These are phyloP conservation scores for Gerosis bhagava DNA, from an alignment of 2,888 invertebrate genomes.

Conservation along the genomic window DNA sequence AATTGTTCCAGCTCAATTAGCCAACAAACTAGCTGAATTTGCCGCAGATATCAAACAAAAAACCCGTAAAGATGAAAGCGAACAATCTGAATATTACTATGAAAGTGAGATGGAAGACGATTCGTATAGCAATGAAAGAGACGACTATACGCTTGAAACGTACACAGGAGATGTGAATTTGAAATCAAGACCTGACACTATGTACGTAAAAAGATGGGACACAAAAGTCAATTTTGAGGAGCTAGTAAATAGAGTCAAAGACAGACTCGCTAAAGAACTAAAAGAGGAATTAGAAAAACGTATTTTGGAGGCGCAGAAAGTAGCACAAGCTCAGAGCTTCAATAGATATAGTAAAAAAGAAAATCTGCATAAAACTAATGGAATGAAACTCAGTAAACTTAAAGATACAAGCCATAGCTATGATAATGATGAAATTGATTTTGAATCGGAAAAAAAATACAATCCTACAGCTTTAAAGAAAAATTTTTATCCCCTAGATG, in stretches of 20 bases:
- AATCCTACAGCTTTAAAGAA: no score
- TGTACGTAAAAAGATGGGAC: constrained; percentile 23
- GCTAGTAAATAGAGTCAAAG: constrained; percentile 44
- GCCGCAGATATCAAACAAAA: constrained; percentile 30
- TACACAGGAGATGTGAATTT: background rate
- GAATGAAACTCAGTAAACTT: no score
- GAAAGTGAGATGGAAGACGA: constrained; percentile 4
- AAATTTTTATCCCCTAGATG: no score
- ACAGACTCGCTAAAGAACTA: constrained; percentile 34
- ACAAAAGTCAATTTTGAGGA: constrained; percentile 40
- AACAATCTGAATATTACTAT: constrained; percentile 14
- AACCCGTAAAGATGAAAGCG: background rate
- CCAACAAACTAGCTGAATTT: constrained; percentile 41
- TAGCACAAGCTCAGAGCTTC: no score
- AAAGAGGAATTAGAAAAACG: constrained; percentile 9
- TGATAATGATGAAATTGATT: no score
- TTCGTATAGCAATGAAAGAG: background rate
- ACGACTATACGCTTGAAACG: background rate
- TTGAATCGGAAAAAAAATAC: no score
- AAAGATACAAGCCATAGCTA: no score
- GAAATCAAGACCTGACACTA: constrained; percentile 13
- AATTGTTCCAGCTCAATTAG: constrained; percentile 42
- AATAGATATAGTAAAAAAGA: no score
- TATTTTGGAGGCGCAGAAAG: no score
- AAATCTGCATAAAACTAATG: no score